Base-by-base conservation (phyloP, 2,113 vertebrate species). In the Chaetops frenatus region DNA sequence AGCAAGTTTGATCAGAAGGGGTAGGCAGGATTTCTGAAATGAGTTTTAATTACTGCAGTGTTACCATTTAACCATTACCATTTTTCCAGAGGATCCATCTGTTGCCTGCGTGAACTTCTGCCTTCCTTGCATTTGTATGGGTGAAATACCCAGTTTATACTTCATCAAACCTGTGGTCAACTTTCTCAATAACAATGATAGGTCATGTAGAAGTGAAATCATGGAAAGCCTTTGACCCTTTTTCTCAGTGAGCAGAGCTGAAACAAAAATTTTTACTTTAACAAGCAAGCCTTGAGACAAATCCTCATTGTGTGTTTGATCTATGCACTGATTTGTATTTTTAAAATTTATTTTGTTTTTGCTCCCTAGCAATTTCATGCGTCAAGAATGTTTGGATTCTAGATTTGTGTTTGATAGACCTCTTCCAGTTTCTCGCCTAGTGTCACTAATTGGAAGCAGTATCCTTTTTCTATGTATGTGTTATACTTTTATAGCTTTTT, bases 301-400 rank as follows among this genome's bases (percentile, higher is more conserved):
- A 93, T 36, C 12, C 10, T 84, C 24, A 19, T 15, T 66, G 47
- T 92, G 38, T 67, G 31, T 90, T 86, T 71, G 27, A 44, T 81
- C 47, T 65, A 0, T 81, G 38, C 16, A 24, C 27, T 90, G 45
- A 15, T 73, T 65, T 82, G 14, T 56, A 29, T 50, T 89, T 36
- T 28, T 15, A 15, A 38, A 1, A 3, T 38, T 15, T 67, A 57
- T 85, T 22, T 15, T 27, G 3, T 44, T 87, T 24, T 84, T 87
- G 66, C 28, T 56, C 78, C 84, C 88, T 56, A 98, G 99, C 97
- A 99, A 99, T 97, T 99, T 99, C 98, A 99, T 99, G 99, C 99
- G 99, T 83, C 99, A 99, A 96, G 99, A 99, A 94, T 99, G 99
- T 97, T 97, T 99, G 98, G 99, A 99, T 98, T 99, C 99, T 35